A percentile compares a stretch with the other conserved stretches of the same genome.
Conservation (phyloP, 2,888 invertebrate species). For the Tiliacea aurago region DNA sequence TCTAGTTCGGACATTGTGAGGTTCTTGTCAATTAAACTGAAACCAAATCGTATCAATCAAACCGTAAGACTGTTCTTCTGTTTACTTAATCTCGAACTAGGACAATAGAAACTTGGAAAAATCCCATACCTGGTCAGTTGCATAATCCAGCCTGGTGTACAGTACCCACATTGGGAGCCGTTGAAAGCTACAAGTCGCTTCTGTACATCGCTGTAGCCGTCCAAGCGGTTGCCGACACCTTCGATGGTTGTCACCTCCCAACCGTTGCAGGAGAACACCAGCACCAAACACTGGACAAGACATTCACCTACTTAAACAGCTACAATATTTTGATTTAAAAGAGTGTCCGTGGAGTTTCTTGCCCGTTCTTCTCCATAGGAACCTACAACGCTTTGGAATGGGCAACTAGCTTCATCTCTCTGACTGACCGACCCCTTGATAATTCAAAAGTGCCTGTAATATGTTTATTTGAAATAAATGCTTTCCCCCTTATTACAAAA, state of each 20-base stretch:
- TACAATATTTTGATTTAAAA: too few species aligned
- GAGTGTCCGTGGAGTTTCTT: too few species aligned
- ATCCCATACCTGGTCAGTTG: constrained; percentile 91
- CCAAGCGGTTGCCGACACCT: constrained; percentile 91
- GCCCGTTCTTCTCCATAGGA: too few species aligned
- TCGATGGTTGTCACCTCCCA: constrained; percentile 94
- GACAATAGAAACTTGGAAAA: neutral
- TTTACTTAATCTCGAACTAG: neutral
- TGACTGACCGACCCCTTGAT: too few species aligned
- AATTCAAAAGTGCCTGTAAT: too few species aligned
- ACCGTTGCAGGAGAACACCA: constrained; percentile 91
- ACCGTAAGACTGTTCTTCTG: neutral
- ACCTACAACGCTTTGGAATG: too few species aligned
- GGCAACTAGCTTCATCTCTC: too few species aligned
- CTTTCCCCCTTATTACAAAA: too few species aligned
- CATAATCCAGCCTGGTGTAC: constrained; percentile 95
- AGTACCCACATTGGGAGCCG: constrained; percentile 94
- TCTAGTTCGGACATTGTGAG: constrained; percentile 93
- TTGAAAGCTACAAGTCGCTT: constrained; percentile 90
- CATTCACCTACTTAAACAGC: neutral
- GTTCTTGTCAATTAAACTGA: constrained; percentile 87
- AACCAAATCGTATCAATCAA: constrained; percentile 25
- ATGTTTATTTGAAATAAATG: too few species aligned
- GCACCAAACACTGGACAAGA: constrained; percentile 81
- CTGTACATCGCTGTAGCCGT: constrained; percentile 92